Evolutionary conservation across 2,888 invertebrate species (phyloP).

Genomic region (Ophion slaviceki): DNA sequence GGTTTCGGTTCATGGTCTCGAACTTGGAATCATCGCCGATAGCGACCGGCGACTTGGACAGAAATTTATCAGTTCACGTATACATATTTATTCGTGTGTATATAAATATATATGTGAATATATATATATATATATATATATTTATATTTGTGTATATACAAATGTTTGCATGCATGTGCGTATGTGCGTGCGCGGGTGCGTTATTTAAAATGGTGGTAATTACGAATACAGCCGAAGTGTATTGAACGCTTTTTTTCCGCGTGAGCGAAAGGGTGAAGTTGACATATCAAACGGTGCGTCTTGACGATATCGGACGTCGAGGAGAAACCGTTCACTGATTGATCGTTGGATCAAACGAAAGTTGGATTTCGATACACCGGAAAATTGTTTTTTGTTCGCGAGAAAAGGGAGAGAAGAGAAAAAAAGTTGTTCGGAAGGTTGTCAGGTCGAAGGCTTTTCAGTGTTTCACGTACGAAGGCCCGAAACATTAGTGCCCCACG

Average conservation of each 20-base stretch:
- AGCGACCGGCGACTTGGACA: slow-evolving; percentile 40
- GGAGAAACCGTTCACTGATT: not conserved
- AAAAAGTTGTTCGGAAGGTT: slow-evolving; percentile 29
- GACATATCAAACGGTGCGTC: slow-evolving; percentile 57
- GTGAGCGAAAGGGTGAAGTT: slow-evolving; percentile 45
- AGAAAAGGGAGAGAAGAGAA: not conserved
- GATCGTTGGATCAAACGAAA: slow-evolving; percentile 26
- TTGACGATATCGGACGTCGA: slow-evolving; percentile 16
- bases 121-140: not conserved
- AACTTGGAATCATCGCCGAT: slow-evolving; percentile 7
- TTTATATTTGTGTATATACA: not conserved
- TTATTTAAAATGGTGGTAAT: slow-evolving; percentile 29
- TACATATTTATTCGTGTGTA: slow-evolving; percentile 12
- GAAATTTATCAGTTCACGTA: slow-evolving; percentile 17
- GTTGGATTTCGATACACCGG: slow-evolving; percentile 14
- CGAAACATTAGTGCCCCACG: slow-evolving; percentile 82
- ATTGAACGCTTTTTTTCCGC: slow-evolving; percentile 3
- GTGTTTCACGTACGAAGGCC: slow-evolving; percentile 66
- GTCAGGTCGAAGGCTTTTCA: slow-evolving; percentile 19
- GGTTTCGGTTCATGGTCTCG: not conserved
- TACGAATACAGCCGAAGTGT: slow-evolving; percentile 3
- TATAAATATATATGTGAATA: slow-evolving; percentile 5
- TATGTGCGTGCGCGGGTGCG: not conserved
- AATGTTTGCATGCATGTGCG: slow-evolving; percentile 13
- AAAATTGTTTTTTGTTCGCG: not conserved